These are phyloP conservation scores for Tichodroma muraria DNA, from an alignment of 2,113 vertebrate species.

Conservation along the genomic window DNA sequence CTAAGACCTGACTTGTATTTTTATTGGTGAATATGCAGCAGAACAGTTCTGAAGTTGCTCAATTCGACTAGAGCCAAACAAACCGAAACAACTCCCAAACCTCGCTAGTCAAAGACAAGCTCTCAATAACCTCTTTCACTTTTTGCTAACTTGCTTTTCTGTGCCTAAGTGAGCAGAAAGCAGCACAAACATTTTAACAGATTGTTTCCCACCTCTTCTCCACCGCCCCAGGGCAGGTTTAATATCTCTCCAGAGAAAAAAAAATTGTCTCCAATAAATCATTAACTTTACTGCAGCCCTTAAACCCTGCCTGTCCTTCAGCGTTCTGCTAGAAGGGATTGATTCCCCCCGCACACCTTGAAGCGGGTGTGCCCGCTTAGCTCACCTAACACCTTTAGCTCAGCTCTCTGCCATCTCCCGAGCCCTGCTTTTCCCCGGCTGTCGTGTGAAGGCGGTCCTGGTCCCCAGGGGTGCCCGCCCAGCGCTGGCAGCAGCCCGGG, in stretches of 20 bases:
- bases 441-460: no score
- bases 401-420: neutral
- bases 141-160: neutral
- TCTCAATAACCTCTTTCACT: neutral
- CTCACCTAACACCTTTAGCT: no score
- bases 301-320: neutral
- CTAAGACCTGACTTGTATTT: neutral
- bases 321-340: fast-evolving
- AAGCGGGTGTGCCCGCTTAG: no score
- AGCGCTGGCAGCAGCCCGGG: no score
- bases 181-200: neutral
- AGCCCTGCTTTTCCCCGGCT: fast-evolving
- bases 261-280: neutral
- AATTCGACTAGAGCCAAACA: neutral
- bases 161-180: neutral
- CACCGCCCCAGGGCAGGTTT: neutral
- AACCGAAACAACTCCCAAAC: neutral
- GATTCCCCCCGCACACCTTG: neutral
- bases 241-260: neutral
- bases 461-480: neutral
- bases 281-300: neutral
- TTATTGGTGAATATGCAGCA: neutral
- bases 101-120: neutral
- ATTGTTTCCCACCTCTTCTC: neutral
- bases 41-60: neutral